Evolutionary conservation across 2,113 vertebrate genomes (phyloP).

Genomic region (Ammodytes marinus): DNA sequence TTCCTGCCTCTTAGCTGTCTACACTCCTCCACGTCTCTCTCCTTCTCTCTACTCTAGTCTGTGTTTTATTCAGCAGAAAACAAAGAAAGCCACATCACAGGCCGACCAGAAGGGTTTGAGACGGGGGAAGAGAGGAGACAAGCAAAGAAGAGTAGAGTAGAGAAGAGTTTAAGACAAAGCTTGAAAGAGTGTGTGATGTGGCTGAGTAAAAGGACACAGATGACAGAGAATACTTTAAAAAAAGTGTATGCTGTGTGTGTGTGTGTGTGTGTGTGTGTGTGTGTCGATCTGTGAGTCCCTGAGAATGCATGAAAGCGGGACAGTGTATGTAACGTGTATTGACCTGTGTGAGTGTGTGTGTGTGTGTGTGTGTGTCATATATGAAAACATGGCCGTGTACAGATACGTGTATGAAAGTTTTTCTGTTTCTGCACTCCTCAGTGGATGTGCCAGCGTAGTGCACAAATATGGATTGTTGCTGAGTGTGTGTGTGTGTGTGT

Average conservation of each 20-base stretch:
- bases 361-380: slow-evolving; percentile 14
- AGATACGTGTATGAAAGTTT: slow-evolving; percentile 3
- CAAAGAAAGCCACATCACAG: slow-evolving; percentile 65
- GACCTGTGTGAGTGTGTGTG: slow-evolving; percentile 1
- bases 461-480: slow-evolving; percentile 8
- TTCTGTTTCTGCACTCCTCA: neutral
- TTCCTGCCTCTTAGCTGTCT: slow-evolving; percentile 4
- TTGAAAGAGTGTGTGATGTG: slow-evolving; percentile 67
- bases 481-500: slow-evolving; percentile 14
- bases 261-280: slow-evolving; percentile 31
- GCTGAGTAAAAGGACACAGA: slow-evolving; percentile 69
- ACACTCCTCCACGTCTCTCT: slow-evolving; percentile 18
- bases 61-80: slow-evolving; percentile 55
- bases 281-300: slow-evolving; percentile 20
- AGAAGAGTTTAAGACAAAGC: slow-evolving; percentile 63
- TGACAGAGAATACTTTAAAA: slow-evolving; percentile 72
- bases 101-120: slow-evolving; percentile 32
- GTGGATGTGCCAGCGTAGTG: slow-evolving; percentile 2
- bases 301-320: slow-evolving; percentile 13
- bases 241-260: slow-evolving; percentile 55
- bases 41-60: slow-evolving; percentile 21
- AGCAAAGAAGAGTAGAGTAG: slow-evolving; percentile 40
- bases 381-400: slow-evolving; percentile 4
- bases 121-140: slow-evolving; percentile 24
- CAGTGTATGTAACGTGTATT: slow-evolving; percentile 18